A percentile compares a stretch with the other conserved stretches of the same genome.
Conservation (phyloP, 2,113 vertebrate genomes). For the Anas platyrhynchos region DNA sequence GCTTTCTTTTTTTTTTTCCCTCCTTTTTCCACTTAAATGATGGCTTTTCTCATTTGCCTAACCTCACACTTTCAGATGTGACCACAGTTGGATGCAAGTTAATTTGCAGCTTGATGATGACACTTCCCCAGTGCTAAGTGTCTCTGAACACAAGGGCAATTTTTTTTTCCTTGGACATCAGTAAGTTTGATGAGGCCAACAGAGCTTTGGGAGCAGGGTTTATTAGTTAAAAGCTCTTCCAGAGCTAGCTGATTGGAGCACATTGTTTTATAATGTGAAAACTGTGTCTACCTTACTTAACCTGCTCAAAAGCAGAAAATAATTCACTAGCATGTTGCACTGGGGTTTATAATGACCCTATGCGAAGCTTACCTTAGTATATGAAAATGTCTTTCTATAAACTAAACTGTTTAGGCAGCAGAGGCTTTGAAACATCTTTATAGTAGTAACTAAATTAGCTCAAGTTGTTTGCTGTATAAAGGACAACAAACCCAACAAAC, state of each 20-base stretch:
- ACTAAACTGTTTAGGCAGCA: conserved; percentile 48
- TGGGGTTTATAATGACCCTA: conserved; percentile 37
- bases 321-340: conserved; percentile 8
- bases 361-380: conserved; percentile 11
- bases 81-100: not conserved
- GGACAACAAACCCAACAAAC: conserved; percentile 23
- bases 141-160: not conserved
- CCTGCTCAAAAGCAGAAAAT: conserved; percentile 26
- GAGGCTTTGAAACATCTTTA: conserved; percentile 27
- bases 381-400: conserved; percentile 4
- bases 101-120: conserved; percentile 7
- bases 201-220: conserved; percentile 22
- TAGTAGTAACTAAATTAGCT: conserved; percentile 29
- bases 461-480: not conserved
- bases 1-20: not conserved
- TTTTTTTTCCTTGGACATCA: not conserved
- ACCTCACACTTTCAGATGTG: not conserved
- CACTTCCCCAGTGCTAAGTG: not conserved
- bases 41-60: not conserved
- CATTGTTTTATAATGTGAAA: conserved; percentile 23
- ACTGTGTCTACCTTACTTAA: conserved; percentile 1
- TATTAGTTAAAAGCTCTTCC: conserved; percentile 34
- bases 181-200: conserved; percentile 2
- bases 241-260: not conserved
- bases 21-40: not conserved